Evolutionary conservation across 2,888 invertebrate species (phyloP).

Genomic region (Andrena dorsata): DNA sequence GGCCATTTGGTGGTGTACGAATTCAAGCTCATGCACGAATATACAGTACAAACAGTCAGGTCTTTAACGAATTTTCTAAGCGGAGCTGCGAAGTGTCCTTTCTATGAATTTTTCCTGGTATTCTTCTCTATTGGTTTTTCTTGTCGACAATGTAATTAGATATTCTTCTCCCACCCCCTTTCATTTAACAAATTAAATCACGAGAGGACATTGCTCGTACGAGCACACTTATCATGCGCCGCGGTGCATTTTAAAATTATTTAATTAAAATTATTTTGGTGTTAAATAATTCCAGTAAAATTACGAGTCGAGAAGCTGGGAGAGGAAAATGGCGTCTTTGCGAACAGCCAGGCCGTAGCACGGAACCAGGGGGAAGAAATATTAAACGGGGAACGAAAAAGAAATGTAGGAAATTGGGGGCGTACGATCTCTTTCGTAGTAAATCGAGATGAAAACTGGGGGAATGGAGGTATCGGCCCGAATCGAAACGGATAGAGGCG

Average conservation of each 20-base stretch:
- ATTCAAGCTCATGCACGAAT: conserved; percentile 43
- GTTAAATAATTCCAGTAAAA: neutral
- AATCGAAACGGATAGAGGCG: conserved; percentile 57
- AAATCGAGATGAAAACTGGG: conserved; percentile 72
- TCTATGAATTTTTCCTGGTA: conserved; percentile 62
- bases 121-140: conserved; percentile 59
- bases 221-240: conserved; percentile 8
- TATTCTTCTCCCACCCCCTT: neutral
- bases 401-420: conserved; percentile 25
- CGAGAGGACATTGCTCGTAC: conserved; percentile 17
- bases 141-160: conserved; percentile 50
- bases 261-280: too few species aligned
- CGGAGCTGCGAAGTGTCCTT: conserved; percentile 40
- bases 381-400: conserved; percentile 33
- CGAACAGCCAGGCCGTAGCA: neutral
- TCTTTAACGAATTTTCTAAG: conserved; percentile 66
- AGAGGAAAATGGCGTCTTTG: neutral
- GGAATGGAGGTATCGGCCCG: conserved; percentile 44
- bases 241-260: too few species aligned
- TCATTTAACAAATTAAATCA: conserved; percentile 53
- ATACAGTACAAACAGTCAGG: conserved; percentile 37
- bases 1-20: conserved; percentile 61
- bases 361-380: conserved; percentile 19
- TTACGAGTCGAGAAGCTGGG: neutral
- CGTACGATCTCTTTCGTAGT: conserved; percentile 65